phyloP scores from a whole-genome alignment of 2,113 vertebrate species.

The Petrocephalus zakoni region DNA sequence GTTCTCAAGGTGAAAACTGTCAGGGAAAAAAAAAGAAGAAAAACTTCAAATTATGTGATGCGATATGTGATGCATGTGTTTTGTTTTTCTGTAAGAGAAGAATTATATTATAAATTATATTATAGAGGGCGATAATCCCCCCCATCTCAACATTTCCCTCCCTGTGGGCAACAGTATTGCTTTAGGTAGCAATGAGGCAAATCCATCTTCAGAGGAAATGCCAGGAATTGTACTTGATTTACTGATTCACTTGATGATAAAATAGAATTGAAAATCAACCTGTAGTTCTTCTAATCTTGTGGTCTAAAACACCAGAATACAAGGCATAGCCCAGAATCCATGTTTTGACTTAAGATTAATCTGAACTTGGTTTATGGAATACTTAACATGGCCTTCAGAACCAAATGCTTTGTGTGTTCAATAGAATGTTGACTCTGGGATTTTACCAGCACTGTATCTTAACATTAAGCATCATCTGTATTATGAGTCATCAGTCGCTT shows the following conservation, averaged over 20 bases:
- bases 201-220: neutral
- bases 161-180: neutral
- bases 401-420: neutral
- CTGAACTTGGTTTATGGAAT: constrained; percentile 9
- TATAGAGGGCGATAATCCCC: too few species aligned
- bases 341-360: constrained; percentile 4
- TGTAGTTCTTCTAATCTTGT: neutral
- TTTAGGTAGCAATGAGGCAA: neutral
- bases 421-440: neutral
- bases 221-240: neutral
- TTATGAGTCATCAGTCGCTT: constrained; percentile 10
- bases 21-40: too few species aligned
- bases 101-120: too few species aligned
- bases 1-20: too few species aligned
- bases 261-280: neutral
- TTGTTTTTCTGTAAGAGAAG: too few species aligned
- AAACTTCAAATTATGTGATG: too few species aligned
- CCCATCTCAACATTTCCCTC: too few species aligned
- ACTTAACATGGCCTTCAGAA: constrained; percentile 20
- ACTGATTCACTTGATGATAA: neutral
- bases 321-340: neutral
- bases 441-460: neutral
- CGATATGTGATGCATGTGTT: too few species aligned
- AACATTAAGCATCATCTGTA: constrained; percentile 9
- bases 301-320: neutral